Conservation (phyloP, 2,888 invertebrate genomes). For the Biston stratarius region DNA sequence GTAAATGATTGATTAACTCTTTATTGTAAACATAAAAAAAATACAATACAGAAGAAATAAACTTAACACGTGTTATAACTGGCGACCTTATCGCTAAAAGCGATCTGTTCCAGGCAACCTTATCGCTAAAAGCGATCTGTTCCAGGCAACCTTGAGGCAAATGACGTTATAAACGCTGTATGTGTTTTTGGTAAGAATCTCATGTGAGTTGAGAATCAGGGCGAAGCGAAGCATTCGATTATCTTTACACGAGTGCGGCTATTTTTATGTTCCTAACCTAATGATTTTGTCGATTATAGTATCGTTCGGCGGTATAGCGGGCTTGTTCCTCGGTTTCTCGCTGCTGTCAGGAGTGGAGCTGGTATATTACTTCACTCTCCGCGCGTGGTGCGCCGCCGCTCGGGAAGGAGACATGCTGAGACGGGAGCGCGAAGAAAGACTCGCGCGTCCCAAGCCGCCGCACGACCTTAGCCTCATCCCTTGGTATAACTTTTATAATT, state of each 20-base stretch:
- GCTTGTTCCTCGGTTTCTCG: slow-evolving; percentile 91
- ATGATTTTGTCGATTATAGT: slow-evolving; percentile 67
- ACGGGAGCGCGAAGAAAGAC: slow-evolving; percentile 75
- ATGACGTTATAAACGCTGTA: too few species aligned
- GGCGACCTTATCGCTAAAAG: too few species aligned
- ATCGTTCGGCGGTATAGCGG: slow-evolving; percentile 89
- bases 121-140: too few species aligned
- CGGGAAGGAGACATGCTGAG: slow-evolving; percentile 80
- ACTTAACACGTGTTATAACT: too few species aligned
- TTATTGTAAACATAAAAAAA: too few species aligned
- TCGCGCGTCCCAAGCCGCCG: slow-evolving; percentile 72
- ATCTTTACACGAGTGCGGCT: neutral
- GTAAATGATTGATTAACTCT: too few species aligned
- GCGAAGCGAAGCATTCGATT: neutral
- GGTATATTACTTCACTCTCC: slow-evolving; percentile 91
- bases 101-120: too few species aligned
- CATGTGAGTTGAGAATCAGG: too few species aligned
- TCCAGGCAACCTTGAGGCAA: too few species aligned
- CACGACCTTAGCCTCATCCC: slow-evolving; percentile 79
- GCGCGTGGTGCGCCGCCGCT: slow-evolving; percentile 88
- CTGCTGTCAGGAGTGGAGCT: slow-evolving; percentile 92
- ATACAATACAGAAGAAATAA: too few species aligned
- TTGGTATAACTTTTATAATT: slow-evolving; percentile 56
- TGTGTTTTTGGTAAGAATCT: too few species aligned
- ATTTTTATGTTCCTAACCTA: neutral